phyloP scores from a whole-genome alignment of 2,888 invertebrate genomes.

The Antitype chi region DNA sequence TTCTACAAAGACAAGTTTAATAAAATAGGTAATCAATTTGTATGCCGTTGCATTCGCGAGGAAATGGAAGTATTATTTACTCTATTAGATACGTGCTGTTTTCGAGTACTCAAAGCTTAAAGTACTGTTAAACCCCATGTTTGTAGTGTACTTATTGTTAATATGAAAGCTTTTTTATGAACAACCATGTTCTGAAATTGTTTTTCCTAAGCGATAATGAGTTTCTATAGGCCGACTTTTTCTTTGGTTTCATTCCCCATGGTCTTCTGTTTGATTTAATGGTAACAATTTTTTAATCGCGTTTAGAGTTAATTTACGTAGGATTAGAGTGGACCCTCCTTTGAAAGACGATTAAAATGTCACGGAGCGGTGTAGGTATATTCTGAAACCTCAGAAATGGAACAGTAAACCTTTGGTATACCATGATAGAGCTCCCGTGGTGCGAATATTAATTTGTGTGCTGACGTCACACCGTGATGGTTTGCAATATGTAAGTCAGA shows the following conservation, averaged over 20 bases:
- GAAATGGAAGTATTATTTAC: background rate
- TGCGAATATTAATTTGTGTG: conserved; percentile 8
- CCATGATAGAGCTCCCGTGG: too few species aligned
- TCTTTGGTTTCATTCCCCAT: too few species aligned
- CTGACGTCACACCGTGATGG: background rate
- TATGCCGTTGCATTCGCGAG: conserved; percentile 1
- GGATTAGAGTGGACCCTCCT: too few species aligned
- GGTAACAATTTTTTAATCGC: too few species aligned
- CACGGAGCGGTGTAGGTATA: too few species aligned
- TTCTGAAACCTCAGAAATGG: too few species aligned
- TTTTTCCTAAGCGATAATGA: background rate
- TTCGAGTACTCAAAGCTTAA: conserved; percentile 9
- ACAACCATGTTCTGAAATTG: background rate
- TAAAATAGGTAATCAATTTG: background rate
- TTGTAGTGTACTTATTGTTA: background rate
- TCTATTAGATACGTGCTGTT: conserved; percentile 23
- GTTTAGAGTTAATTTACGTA: too few species aligned
- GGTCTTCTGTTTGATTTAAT: too few species aligned
- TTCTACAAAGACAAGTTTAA: background rate
- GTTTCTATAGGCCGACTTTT: too few species aligned
- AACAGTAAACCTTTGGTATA: too few species aligned
- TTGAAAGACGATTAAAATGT: too few species aligned
- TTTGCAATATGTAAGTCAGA: background rate
- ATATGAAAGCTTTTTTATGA: background rate
- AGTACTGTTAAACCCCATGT: background rate